These are phyloP conservation scores for Ictidomys tridecemlineatus DNA, from an alignment of 2,113 vertebrate species.

Conservation along the genomic window DNA sequence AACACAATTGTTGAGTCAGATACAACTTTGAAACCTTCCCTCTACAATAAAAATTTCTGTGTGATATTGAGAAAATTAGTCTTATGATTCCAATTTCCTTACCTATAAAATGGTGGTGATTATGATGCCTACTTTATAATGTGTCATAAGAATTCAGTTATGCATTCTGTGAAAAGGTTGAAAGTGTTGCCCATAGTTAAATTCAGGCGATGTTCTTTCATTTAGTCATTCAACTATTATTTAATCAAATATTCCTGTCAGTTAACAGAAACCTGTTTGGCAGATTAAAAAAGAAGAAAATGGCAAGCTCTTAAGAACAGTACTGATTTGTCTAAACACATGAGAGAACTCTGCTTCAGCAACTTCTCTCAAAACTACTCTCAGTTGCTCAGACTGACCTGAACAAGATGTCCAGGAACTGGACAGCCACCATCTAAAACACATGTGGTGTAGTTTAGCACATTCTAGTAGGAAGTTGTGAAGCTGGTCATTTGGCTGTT, in stretches of 20 bases:
- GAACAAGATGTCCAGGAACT: background rate
- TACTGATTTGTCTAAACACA: background rate
- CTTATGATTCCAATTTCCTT: background rate
- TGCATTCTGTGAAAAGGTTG: background rate
- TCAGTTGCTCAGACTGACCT: slow-evolving; percentile 13
- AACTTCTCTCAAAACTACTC: background rate
- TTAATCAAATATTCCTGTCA: background rate
- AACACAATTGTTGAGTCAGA: background rate
- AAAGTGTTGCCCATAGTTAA: background rate
- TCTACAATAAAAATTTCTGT: background rate
- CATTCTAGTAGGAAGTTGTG: slow-evolving; percentile 62
- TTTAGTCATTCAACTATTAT: background rate
- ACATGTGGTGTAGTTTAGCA: slow-evolving; percentile 31
- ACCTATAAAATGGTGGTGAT: background rate
- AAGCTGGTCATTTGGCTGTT: slow-evolving; percentile 69
- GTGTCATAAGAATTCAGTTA: background rate
- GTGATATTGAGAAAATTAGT: background rate
- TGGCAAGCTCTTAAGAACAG: background rate
- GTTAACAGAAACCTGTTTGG: slow-evolving; percentile 28
- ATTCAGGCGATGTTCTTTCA: background rate
- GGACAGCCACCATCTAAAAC: background rate
- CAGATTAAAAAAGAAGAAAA: background rate
- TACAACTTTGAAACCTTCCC: background rate
- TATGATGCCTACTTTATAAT: background rate
- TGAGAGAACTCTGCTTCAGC: background rate